Percentiles rank a stretch among this genome's conserved stretches.
Evolutionary conservation across 2,888 invertebrate species (phyloP).

Genomic region (Heliconius aoede): DNA sequence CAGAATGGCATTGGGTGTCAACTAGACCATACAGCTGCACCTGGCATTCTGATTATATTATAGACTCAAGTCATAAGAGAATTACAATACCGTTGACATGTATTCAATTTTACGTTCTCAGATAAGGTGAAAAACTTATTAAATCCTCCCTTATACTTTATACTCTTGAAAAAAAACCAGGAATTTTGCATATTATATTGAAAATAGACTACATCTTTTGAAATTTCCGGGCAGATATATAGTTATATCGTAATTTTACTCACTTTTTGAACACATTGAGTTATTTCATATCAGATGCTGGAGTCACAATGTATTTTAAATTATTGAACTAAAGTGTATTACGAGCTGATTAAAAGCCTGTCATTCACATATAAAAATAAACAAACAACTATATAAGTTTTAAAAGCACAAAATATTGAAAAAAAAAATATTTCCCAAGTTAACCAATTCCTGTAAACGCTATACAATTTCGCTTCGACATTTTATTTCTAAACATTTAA

Average conservation of each 20-base stretch:
- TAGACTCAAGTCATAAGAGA: background rate
- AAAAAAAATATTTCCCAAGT: background rate
- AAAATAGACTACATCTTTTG: background rate
- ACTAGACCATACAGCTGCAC: background rate
- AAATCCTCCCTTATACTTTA: background rate
- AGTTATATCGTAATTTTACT: background rate
- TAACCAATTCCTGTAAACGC: background rate
- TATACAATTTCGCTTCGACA: background rate
- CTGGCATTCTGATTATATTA: constrained; percentile 11
- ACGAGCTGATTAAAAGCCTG: background rate
- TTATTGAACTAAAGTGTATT: background rate
- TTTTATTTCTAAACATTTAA: constrained; percentile 5
- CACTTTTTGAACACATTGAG: background rate
- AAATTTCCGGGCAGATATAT: background rate
- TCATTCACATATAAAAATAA: background rate
- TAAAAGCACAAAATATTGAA: background rate
- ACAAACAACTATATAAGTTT: background rate
- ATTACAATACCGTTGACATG: background rate
- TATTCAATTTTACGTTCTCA: background rate
- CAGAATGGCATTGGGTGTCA: constrained; percentile 11
- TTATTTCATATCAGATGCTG: background rate
- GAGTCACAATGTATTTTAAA: background rate
- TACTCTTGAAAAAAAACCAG: background rate
- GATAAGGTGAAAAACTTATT: too few species aligned
- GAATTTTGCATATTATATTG: background rate